Conservation (phyloP, 2,888 invertebrate species). For the Pollenia amentaria region DNA sequence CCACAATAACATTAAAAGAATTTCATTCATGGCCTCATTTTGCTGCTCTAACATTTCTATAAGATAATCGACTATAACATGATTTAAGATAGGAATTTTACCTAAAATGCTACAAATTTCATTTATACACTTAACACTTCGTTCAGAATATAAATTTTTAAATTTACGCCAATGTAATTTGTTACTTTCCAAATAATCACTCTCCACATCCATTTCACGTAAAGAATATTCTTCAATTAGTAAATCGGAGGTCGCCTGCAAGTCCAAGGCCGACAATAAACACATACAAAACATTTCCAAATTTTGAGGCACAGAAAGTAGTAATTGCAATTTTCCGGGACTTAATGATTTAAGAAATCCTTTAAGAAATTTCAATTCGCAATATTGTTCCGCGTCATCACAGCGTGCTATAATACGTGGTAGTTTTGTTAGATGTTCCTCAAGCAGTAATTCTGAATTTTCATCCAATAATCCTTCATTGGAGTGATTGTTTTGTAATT, state of each 20-base stretch:
- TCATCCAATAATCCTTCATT: slow-evolving; percentile 79
- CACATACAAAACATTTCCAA: slow-evolving; percentile 86
- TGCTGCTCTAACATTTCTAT: slow-evolving; percentile 86
- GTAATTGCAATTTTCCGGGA: slow-evolving; percentile 86
- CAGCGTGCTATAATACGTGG: slow-evolving; percentile 88
- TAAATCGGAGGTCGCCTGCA: slow-evolving; percentile 85
- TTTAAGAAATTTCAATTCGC: slow-evolving; percentile 87
- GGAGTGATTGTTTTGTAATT: slow-evolving; percentile 81
- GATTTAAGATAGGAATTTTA: slow-evolving; percentile 85
- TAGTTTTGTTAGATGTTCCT: slow-evolving; percentile 86
- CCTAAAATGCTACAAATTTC: slow-evolving; percentile 86
- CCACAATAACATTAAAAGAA: slow-evolving; percentile 82
- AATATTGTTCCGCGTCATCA: slow-evolving; percentile 88
- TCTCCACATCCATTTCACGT: slow-evolving; percentile 80
- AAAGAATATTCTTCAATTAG: slow-evolving; percentile 86
- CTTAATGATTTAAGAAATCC: slow-evolving; percentile 88
- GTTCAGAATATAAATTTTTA: slow-evolving; percentile 86
- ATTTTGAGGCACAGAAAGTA: slow-evolving; percentile 86
- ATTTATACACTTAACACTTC: slow-evolving; percentile 85
- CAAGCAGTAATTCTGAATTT: slow-evolving; percentile 87
- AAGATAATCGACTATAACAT: slow-evolving; percentile 87
- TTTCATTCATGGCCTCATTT: slow-evolving; percentile 86
- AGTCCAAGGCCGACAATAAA: slow-evolving; percentile 86
- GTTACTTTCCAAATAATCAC: slow-evolving; percentile 81
- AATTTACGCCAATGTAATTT: slow-evolving; percentile 88